Percentiles rank a stretch among this genome's conserved stretches.
phyloP scores from a whole-genome alignment of 2,113 vertebrate genomes.

The Bubo scandiacus region DNA sequence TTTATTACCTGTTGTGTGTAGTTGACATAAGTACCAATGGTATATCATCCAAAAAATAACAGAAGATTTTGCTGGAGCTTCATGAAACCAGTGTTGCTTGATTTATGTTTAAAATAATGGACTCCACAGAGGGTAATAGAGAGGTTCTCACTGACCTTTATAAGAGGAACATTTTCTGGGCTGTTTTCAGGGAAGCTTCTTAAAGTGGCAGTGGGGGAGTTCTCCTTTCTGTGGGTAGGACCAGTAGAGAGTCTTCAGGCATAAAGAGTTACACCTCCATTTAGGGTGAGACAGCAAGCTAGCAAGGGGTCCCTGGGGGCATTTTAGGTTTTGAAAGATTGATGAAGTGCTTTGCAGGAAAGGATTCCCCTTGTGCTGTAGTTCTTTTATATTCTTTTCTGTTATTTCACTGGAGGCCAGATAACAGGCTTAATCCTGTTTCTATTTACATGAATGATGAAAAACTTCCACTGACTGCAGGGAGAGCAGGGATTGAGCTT shows the following conservation, averaged over 20 bases:
- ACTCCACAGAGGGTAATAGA: neutral
- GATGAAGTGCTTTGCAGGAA: slow-evolving; percentile 35
- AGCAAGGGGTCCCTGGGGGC: neutral
- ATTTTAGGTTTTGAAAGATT: slow-evolving; percentile 34
- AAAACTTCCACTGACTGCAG: slow-evolving; percentile 26
- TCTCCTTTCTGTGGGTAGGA: neutral
- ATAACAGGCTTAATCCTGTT: slow-evolving; percentile 37
- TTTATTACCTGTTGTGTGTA: neutral
- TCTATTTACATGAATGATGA: slow-evolving; percentile 24
- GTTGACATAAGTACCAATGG: neutral
- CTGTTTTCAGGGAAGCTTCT: neutral
- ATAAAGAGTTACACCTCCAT: neutral
- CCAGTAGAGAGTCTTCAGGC: neutral
- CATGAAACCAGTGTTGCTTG: neutral
- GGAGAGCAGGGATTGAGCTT: neutral
- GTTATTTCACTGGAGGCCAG: slow-evolving; percentile 43
- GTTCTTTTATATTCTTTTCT: slow-evolving; percentile 31
- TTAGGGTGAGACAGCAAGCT: neutral
- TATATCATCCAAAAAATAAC: neutral
- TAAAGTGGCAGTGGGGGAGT: neutral
- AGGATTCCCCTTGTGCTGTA: neutral
- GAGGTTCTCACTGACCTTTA: neutral
- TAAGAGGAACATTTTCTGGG: neutral
- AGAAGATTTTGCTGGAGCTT: neutral
- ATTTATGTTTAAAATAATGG: neutral